phyloP scores from a whole-genome alignment of 2,797 vertebrate genomes.

The Pygocentrus nattereri region DNA sequence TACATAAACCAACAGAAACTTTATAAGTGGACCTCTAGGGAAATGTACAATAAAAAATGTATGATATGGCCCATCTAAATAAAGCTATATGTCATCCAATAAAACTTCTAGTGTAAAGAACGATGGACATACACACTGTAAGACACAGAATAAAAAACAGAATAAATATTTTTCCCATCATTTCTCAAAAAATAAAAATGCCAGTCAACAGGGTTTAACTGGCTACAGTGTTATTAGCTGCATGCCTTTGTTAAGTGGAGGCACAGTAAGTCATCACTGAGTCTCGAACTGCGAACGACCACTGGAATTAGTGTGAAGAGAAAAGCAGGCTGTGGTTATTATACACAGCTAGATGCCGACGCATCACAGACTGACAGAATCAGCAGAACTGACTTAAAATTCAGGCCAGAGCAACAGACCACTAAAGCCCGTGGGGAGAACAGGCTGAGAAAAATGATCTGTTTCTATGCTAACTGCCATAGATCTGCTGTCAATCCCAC shows the following conservation, averaged over 20 bases:
- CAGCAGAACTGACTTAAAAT: background rate
- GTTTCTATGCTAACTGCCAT: background rate
- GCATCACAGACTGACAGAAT: background rate
- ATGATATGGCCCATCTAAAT: too few relatives aligned
- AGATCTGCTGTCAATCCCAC: background rate
- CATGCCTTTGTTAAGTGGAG: background rate
- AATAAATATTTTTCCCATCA: too few relatives aligned
- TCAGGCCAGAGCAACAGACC: background rate
- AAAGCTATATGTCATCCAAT: too few relatives aligned
- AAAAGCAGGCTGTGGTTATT: background rate
- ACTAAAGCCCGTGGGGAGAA: background rate
- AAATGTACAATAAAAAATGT: too few relatives aligned
- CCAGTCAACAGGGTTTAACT: background rate
- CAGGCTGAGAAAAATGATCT: background rate
- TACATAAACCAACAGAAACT: too few relatives aligned
- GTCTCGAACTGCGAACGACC: background rate
- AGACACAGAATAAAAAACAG: too few relatives aligned
- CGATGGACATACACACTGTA: too few relatives aligned
- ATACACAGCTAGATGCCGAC: background rate
- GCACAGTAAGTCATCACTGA: background rate
- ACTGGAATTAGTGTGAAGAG: conserved; percentile 13
- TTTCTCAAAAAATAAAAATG: too few relatives aligned
- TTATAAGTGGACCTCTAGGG: too few relatives aligned
- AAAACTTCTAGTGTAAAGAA: too few relatives aligned
- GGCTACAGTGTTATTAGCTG: background rate